These are phyloP conservation scores for Xanthia togata DNA, from an alignment of 2,888 invertebrate genomes.

Conservation along the genomic window DNA sequence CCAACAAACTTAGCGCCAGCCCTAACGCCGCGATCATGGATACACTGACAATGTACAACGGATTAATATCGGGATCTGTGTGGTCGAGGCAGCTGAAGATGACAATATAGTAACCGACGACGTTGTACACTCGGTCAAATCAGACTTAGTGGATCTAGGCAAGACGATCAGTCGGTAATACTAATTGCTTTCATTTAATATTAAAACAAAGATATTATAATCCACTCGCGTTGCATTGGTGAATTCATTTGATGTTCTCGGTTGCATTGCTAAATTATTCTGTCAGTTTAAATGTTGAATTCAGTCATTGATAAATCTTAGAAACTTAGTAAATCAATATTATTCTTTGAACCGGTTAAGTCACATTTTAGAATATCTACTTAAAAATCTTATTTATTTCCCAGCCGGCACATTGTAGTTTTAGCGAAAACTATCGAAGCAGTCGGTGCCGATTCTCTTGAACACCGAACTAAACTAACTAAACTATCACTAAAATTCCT, in stretches of 20 bases:
- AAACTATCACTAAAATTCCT: too few relatives aligned
- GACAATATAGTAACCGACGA: conserved; percentile 22
- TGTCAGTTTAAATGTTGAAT: not conserved
- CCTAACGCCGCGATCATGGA: conserved; percentile 23
- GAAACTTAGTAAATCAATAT: not conserved
- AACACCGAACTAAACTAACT: too few relatives aligned
- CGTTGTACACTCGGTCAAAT: not conserved
- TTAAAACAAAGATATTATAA: conserved; percentile 15
- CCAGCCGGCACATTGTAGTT: not conserved
- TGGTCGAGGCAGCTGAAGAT: not conserved
- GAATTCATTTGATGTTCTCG: not conserved
- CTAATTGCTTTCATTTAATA: conserved; percentile 41
- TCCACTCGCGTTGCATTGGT: not conserved
- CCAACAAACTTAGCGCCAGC: not conserved
- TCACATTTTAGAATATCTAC: not conserved
- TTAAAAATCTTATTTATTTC: not conserved
- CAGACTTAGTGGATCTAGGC: conserved; percentile 9
- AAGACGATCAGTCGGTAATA: conserved; percentile 29
- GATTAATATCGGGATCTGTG: conserved; percentile 36
- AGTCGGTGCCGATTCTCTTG: too few relatives aligned
- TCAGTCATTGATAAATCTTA: not conserved
- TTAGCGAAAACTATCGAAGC: not conserved
- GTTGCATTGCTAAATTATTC: not conserved
- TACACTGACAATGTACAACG: conserved; percentile 5
- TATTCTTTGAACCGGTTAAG: not conserved